phyloP scores from a whole-genome alignment of 2,113 vertebrate species.

The Catharus fuscescens region DNA sequence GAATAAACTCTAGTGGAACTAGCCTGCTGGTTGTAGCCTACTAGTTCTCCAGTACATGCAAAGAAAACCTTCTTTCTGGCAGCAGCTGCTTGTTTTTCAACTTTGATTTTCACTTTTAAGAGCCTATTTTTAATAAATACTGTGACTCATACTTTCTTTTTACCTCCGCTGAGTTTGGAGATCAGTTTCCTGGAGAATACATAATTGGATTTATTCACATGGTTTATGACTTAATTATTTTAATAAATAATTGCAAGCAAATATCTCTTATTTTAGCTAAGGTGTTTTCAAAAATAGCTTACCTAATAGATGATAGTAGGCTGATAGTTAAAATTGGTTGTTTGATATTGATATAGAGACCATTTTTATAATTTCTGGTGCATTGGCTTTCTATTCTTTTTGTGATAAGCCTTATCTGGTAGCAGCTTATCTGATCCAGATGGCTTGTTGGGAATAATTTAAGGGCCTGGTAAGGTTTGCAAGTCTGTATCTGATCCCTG shows the following conservation, averaged over 20 bases:
- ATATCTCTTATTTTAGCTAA: not conserved
- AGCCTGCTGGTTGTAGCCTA: not conserved
- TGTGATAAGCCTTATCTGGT: not conserved
- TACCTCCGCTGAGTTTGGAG: not conserved
- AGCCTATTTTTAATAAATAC: not conserved
- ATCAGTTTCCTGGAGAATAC: not conserved
- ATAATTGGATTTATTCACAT: not conserved
- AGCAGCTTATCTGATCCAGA: not conserved
- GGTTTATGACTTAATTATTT: not conserved
- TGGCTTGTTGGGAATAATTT: not conserved
- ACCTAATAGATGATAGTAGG: not conserved
- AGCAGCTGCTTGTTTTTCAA: not conserved
- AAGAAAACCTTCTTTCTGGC: not conserved
- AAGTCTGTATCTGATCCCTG: not conserved
- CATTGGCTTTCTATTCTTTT: not conserved
- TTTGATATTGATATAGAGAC: not conserved
- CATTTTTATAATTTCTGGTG: not conserved
- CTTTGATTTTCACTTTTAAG: conserved; percentile 18
- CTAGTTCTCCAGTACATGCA: not conserved
- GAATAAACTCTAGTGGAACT: not conserved
- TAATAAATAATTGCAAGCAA: not conserved
- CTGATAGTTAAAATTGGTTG: not conserved
- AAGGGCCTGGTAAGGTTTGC: not conserved
- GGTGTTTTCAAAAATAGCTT: not conserved
- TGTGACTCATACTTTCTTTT: not conserved